A percentile compares a stretch with the other conserved stretches of the same genome.
Conservation (phyloP, 1,140 invertebrate species). For the Leptinotarsa undecemlineata region DNA sequence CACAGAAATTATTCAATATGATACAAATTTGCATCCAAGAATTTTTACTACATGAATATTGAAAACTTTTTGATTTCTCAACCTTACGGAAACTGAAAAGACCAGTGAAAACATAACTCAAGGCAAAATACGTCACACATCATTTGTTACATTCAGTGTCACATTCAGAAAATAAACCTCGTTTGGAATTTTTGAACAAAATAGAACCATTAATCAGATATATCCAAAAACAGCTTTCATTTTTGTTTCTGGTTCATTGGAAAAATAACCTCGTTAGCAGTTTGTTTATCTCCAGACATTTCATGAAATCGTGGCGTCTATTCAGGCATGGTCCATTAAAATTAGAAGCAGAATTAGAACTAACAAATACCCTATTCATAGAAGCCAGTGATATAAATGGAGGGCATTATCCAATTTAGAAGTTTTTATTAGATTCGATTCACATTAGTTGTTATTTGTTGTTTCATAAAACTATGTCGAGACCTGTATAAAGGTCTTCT, state of each 20-base stretch:
- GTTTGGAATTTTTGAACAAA: too few species aligned
- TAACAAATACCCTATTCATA: conserved; percentile 11
- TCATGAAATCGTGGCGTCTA: not conserved
- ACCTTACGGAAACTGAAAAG: not conserved
- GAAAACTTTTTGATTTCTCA: too few species aligned
- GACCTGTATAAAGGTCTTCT: not conserved
- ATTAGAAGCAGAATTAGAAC: not conserved
- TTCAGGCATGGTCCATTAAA: not conserved
- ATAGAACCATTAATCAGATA: too few species aligned
- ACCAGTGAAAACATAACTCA: not conserved
- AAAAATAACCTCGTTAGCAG: too few species aligned
- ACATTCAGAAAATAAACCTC: too few species aligned
- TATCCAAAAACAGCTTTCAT: too few species aligned
- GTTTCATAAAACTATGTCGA: not conserved
- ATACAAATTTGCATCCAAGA: too few species aligned
- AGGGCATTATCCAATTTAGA: conserved; percentile 5
- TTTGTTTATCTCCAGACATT: not conserved
- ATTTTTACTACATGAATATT: too few species aligned
- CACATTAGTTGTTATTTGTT: conserved; percentile 4
- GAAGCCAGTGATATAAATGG: conserved; percentile 3
- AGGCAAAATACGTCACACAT: not conserved
- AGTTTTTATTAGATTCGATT: conserved; percentile 14
- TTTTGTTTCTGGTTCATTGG: too few species aligned
- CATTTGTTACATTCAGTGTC: conserved; percentile 2
- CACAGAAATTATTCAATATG: too few species aligned